Conservation (phyloP, 2,113 vertebrate species). For the Halcyon senegalensis region DNA sequence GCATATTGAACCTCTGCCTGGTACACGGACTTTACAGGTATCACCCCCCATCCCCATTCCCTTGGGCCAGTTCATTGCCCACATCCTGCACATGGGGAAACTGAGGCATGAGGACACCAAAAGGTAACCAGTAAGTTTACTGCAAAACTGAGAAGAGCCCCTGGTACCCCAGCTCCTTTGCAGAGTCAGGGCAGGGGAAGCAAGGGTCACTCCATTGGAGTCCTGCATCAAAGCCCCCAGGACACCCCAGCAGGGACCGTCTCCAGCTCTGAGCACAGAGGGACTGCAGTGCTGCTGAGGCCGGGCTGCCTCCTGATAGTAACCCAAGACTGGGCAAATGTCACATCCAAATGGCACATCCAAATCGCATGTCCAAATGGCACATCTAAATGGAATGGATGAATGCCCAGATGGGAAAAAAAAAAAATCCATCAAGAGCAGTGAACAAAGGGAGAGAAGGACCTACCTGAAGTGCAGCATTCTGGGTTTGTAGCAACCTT, state of each 20-base stretch:
- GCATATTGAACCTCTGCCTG: neutral
- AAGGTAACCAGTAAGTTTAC: neutral
- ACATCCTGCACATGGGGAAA: neutral
- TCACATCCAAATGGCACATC: neutral
- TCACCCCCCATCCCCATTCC: no score
- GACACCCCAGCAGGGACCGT: neutral
- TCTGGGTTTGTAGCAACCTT: neutral
- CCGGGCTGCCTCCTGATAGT: neutral
- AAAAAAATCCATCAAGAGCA: neutral
- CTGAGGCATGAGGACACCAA: neutral
- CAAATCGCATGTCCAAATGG: neutral
- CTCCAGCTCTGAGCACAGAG: neutral
- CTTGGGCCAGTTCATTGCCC: neutral
- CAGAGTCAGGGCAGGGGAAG: neutral
- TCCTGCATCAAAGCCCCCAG: neutral
- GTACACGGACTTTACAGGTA: neutral
- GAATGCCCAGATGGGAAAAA: neutral
- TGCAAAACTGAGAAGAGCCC: neutral
- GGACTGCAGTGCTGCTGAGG: neutral
- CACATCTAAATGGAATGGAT: neutral
- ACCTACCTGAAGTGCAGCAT: neutral
- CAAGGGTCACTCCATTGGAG: fast-evolving
- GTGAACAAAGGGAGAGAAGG: no score
- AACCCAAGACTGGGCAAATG: neutral
- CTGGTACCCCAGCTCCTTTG: neutral